Percentiles rank a stretch among this genome's conserved stretches.
Conservation (phyloP, 2,797 vertebrate genomes). For the Pangasius djambal region DNA sequence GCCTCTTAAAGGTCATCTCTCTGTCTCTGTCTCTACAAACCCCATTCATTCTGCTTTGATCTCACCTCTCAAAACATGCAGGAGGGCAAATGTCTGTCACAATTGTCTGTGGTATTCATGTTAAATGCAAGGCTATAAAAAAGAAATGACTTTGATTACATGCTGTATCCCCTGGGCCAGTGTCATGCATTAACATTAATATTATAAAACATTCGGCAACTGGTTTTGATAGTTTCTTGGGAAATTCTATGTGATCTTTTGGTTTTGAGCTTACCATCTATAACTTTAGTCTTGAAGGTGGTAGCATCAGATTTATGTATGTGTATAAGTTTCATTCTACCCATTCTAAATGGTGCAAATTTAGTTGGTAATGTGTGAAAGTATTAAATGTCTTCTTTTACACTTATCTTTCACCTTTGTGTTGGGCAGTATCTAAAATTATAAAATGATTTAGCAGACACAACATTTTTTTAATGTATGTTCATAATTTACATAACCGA, state of each 20-base stretch:
- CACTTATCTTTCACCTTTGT: background rate
- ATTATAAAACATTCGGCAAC: background rate
- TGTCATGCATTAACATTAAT: background rate
- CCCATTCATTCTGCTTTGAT: conserved; percentile 43
- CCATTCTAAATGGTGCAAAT: background rate
- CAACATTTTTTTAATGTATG: background rate
- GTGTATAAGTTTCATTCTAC: background rate
- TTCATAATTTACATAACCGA: background rate
- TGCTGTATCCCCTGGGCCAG: background rate
- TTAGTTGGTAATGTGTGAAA: background rate
- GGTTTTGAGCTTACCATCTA: background rate
- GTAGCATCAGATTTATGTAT: background rate
- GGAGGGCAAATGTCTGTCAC: conserved; percentile 1
- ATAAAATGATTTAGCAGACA: background rate
- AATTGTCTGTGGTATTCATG: background rate
- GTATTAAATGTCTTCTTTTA: background rate
- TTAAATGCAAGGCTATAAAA: background rate
- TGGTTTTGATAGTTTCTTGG: background rate
- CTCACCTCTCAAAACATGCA: conserved; percentile 26
- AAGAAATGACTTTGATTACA: background rate
- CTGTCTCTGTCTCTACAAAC: conserved; percentile 30
- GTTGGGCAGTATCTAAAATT: background rate
- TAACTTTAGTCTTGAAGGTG: background rate
- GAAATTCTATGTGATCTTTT: background rate
- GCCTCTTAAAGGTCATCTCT: conserved; percentile 44